Base-by-base conservation (phyloP, 2,797 vertebrate species). In the Eutrigla gurnardus region DNA sequence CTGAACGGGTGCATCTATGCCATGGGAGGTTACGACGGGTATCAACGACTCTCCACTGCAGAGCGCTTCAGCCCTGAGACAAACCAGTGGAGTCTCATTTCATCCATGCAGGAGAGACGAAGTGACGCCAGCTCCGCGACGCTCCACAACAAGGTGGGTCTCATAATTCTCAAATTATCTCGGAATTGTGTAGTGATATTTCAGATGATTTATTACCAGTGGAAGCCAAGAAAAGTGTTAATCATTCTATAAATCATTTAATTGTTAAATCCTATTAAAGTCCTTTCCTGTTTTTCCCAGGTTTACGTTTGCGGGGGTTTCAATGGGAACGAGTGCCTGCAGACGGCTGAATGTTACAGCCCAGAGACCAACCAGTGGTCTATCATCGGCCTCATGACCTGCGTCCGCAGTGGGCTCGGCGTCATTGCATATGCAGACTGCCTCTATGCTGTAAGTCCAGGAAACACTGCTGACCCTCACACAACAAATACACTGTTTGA, bases 341-440 rank as follows among this genome's bases (percentile, higher is more conserved):
- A 93, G 75, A 95, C 93, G 0, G 96, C 94, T 0, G 96, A 98
- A 47, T 86, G 69, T 1, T 97, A 96, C 0, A 75, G 89, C 61
- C 94, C 96, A 0, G 89, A 95, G 75, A 95, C 86, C 5, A 94
- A 97, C 76, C 95, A 96, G 65, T 97, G 96, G 96, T 96, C 91
- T 0, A 47, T 93, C 53, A 96, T 96, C 0, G 50, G 91, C 6
- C 90, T 91, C 60, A 97, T 97, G 93, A 70, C 1, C 43, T 75
- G 89, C 79, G 91, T 0, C 71, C 96, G 82, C 91, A 95, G 86
- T 76, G 95, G 86, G n/a, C n/a, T n/a, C n/a, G 95, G 86, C 90
- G 87, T 0, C 5, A 70, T 92, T 15, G 73, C 80, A 3, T 86
- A 84, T 70, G 52, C 13, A n/a, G n/a, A n/a, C n/a, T n/a, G n/a